Evolutionary conservation across 2,113 vertebrate genomes (phyloP).

Genomic region (Turnix velox): DNA sequence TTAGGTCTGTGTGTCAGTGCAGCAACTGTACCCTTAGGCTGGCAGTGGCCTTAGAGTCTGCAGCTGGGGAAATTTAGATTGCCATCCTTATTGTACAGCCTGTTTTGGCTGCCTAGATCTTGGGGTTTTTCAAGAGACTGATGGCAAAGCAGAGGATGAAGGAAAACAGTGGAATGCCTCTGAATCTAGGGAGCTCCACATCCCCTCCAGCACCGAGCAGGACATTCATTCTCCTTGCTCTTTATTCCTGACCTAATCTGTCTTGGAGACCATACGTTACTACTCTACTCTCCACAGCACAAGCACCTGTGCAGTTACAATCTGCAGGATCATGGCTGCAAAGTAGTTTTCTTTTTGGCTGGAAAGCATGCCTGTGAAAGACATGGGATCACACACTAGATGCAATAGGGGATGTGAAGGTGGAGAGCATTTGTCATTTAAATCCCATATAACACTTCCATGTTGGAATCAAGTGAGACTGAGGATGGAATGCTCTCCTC

Average conservation of each 20-base stretch:
- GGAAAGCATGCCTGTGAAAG: neutral
- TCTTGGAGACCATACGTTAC: neutral
- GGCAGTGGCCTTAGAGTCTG: neutral
- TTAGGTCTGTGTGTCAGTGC: conserved; percentile 21
- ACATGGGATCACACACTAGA: neutral
- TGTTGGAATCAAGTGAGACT: neutral
- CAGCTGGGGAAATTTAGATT: neutral
- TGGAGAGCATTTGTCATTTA: neutral
- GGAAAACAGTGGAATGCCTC: neutral
- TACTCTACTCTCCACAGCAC: neutral
- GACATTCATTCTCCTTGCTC: neutral
- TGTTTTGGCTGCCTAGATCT: neutral
- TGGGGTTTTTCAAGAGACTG: neutral
- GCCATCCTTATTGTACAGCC: neutral
- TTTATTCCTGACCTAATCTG: neutral
- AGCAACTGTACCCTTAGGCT: neutral
- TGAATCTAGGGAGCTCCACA: neutral
- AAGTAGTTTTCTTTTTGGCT: neutral
- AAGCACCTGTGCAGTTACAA: neutral
- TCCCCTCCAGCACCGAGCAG: rapidly evolving
- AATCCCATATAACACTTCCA: neutral
- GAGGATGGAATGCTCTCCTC: neutral
- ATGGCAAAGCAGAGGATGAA: neutral
- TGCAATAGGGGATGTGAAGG: neutral
- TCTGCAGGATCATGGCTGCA: neutral